Evolutionary conservation across 2,888 invertebrate species (phyloP), one percentile per base, ranked within the genome.

Genomic region (Phorcus lineatus): DNA sequence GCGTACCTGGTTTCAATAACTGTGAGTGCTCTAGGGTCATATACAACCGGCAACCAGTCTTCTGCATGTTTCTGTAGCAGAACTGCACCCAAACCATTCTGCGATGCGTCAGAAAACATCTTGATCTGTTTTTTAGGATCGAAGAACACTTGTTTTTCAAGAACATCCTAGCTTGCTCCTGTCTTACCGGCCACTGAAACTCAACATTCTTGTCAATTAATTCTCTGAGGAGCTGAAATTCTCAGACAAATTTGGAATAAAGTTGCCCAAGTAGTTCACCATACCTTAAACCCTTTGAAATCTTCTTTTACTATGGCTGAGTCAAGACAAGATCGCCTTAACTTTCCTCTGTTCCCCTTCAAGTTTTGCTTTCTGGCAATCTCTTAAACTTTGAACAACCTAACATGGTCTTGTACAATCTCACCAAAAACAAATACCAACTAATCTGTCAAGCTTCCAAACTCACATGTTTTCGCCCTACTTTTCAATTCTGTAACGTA

Each of bases 21-120:
- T 24, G 80, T 78, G 28, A 70, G 57, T 47, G 80, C 77, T 66
- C 82, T 74, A 17, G 82, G 82, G 16, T 77, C 80, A 82, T 77
- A 83, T 13, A 54, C 77, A 19, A 83, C 77, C 62, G 77, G 80
- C 24, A 31, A 24, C 74, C 81, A 74, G 7, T 74, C 74, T 17
- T 52, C 74, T 11, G 19, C 77, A 31, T 81, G 74, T 54, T 70
- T 70, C n/a, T 81, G 78, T 19, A 78, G 74, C 24, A 78, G 52
- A 7, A 81, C 79, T n/a, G 79, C 75, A n/a, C 81, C 79, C n/a
- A 80, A 53, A 24, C 79, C 79, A 24, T 28, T 19, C 6, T 77
- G n/a, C 17, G 67, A 66, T 16, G 70, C 77, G n/a, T n/a, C n/a
- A n/a, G n/a, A n/a, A n/a, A n/a, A n/a, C n/a, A n/a, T n/a, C n/a